phyloP scores from a whole-genome alignment of 2,797 vertebrate species.

The Galago senegalensis region DNA sequence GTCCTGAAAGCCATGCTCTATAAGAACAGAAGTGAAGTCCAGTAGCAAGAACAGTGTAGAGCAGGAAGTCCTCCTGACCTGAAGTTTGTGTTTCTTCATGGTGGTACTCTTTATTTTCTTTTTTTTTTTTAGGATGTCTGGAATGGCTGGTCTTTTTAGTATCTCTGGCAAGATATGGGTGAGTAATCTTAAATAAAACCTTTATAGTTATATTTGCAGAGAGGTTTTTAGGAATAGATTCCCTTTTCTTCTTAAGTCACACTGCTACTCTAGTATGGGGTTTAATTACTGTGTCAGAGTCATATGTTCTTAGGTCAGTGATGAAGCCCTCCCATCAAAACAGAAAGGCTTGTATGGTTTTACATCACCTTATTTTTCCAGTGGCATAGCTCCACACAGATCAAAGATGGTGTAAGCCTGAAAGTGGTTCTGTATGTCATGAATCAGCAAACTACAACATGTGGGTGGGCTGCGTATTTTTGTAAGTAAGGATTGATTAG shows the following conservation, averaged over 20 bases:
- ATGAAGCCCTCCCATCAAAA: constrained; percentile 11
- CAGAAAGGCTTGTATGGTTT: constrained; percentile 5
- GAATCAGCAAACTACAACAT: background rate
- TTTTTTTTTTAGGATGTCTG: constrained; percentile 90
- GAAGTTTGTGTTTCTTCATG: background rate
- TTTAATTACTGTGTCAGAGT: background rate
- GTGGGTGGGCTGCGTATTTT: background rate
- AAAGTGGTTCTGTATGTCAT: background rate
- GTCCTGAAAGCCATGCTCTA: background rate
- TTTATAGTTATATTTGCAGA: constrained; percentile 42
- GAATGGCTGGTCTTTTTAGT: constrained; percentile 92
- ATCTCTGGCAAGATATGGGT: constrained; percentile 92
- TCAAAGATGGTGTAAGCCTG: background rate
- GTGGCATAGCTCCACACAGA: background rate
- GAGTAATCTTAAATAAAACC: constrained; percentile 77
- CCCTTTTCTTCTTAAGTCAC: constrained; percentile 47
- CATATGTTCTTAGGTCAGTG: background rate
- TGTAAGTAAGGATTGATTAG: constrained; percentile 55
- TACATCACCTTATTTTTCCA: constrained; percentile 41
- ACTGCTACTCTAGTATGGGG: background rate
- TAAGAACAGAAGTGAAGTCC: background rate
- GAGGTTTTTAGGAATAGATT: constrained; percentile 22
- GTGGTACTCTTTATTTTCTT: background rate
- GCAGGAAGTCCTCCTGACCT: background rate
- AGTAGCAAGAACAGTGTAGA: background rate